A percentile compares a stretch with the other conserved stretches of the same genome.
phyloP scores from a whole-genome alignment of 2,113 vertebrate species.

The Pungitius pungitius region DNA sequence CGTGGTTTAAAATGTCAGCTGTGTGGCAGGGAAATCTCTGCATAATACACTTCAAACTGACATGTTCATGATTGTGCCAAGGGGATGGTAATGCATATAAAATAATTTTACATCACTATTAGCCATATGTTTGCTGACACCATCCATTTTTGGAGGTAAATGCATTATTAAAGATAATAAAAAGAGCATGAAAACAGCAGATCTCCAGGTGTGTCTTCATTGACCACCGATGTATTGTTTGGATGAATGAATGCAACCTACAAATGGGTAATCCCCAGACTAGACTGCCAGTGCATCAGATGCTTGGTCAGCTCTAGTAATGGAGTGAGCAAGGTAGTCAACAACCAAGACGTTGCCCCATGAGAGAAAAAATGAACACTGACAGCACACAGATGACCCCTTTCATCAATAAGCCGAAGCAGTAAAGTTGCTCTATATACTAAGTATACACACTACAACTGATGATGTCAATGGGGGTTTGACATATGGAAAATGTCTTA shows the following conservation, averaged over 20 bases:
- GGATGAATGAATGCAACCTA: background rate
- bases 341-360: background rate
- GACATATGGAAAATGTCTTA: too few relatives aligned
- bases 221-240: background rate
- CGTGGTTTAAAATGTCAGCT: conserved; percentile 50
- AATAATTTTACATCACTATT: conserved; percentile 10
- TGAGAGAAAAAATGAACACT: background rate
- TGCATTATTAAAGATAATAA: too few relatives aligned
- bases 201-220: conserved; percentile 2
- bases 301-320: background rate
- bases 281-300: background rate
- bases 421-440: too few relatives aligned
- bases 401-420: too few relatives aligned
- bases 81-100: conserved; percentile 15
- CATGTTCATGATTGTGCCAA: conserved; percentile 36
- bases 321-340: background rate
- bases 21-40: conserved; percentile 36
- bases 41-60: conserved; percentile 36
- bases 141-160: background rate
- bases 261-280: background rate
- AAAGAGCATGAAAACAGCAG: too few relatives aligned
- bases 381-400: background rate
- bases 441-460: too few relatives aligned
- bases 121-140: background rate
- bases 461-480: too few relatives aligned